Conservation (phyloP, 2,113 vertebrate genomes). For the Hyla sarda region DNA sequence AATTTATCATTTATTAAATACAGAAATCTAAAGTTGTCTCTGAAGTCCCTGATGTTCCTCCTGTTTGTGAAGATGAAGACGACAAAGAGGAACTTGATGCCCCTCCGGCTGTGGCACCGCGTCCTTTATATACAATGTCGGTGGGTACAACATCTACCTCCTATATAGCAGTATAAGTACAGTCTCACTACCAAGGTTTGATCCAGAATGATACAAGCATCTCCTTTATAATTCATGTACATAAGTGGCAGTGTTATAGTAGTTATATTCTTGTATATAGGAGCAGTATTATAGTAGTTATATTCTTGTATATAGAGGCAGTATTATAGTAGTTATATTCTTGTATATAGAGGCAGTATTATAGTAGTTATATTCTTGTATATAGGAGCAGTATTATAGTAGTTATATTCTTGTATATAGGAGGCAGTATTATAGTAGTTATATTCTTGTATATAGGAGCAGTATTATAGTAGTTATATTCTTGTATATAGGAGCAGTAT, state of each 20-base stretch:
- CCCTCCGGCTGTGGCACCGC: constrained; percentile 89
- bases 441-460: too few species aligned
- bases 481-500: too few species aligned
- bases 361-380: not conserved
- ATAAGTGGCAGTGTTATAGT: too few species aligned
- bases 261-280: not conserved
- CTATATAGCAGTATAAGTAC: too few species aligned
- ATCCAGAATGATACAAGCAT: too few species aligned
- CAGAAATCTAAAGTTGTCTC: constrained; percentile 90
- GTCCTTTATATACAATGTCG: constrained; percentile 96
- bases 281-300: not conserved
- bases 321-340: too few species aligned
- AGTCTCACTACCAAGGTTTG: too few species aligned
- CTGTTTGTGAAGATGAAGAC: constrained; percentile 88
- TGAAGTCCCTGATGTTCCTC: constrained; percentile 86
- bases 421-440: too few species aligned
- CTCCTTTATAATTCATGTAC: too few species aligned
- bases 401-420: not conserved
- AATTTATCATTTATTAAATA: too few species aligned
- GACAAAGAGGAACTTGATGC: constrained; percentile 84
- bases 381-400: not conserved
- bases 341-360: not conserved
- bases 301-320: too few species aligned
- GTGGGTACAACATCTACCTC: constrained; percentile 77
- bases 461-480: too few species aligned